Conservation (phyloP, 2,113 vertebrate genomes). For the Phoenicopterus ruber region DNA sequence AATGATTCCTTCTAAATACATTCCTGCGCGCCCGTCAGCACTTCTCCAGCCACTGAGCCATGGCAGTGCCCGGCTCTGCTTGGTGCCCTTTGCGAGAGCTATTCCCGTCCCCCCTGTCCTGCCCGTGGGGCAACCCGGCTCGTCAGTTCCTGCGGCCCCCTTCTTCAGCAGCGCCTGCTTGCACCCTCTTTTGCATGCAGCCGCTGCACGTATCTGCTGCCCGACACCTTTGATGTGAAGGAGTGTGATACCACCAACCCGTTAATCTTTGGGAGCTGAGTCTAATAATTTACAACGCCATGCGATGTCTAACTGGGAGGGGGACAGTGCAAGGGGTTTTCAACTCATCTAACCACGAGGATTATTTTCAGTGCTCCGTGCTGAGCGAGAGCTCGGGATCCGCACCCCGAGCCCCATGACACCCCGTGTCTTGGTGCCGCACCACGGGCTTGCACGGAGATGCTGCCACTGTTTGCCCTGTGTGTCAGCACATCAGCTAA, state of each 20-base stretch:
- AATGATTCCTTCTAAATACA: neutral
- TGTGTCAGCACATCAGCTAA: neutral
- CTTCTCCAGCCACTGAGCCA: neutral
- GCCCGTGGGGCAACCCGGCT: neutral
- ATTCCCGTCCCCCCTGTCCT: neutral
- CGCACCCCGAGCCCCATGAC: neutral
- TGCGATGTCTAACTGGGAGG: neutral
- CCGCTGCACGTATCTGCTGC: neutral
- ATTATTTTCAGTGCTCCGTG: neutral
- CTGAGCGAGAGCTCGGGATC: neutral
- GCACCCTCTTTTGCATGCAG: neutral
- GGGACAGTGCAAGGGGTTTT: neutral
- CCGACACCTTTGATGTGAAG: neutral
- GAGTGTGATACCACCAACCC: neutral
- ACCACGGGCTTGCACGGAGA: rapidly evolving
- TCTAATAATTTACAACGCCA: neutral
- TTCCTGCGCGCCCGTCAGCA: neutral
- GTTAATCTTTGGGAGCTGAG: neutral
- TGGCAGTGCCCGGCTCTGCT: neutral
- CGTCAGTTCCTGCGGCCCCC: neutral
- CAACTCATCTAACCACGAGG: rapidly evolving
- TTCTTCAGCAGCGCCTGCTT: neutral
- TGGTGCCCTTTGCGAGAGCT: neutral
- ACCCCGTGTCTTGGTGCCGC: rapidly evolving
- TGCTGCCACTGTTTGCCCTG: neutral